Base-by-base conservation (phyloP, 2,888 invertebrate genomes). In the Agonopterix arenella region DNA sequence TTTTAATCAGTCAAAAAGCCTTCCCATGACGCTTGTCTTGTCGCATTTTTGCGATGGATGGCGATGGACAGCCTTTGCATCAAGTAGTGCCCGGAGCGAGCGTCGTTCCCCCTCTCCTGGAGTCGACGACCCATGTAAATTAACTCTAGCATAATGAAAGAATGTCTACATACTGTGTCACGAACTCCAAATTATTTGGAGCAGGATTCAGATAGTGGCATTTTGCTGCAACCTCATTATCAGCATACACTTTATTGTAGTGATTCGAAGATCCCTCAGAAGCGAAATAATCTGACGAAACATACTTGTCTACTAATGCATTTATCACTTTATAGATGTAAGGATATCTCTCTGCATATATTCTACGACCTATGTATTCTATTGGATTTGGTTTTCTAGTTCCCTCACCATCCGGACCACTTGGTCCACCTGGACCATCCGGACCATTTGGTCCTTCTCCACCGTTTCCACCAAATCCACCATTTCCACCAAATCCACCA, bases 271-370 rank as follows among this genome's bases (percentile, higher is more conserved):
- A 76, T 46, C 68, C 72, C 28, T 72, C 72, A 18, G 60, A 66
- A 8, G 70, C 62, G 8, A 76, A 50, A 37, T 55, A 66, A 44
- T 81, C 73, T 0, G 62, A 57, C 1, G 85, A 84, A 1, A 84
- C 80, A 57, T 84, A 86, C 58, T 76, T 72, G 11, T 75, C 72
- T 2, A 81, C 69, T 44, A 84, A 57, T 2, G 69, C 66, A 45
- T 74, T 75, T 44, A 88, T 84, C 7, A 80, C 69, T 52, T 73
- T 80, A 52, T 83, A 72, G 16, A 85, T 66, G 54, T 84, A 84
- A 0, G 85, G 86, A 56, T 73, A 88, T 55, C 80, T 68, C 8
- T 73, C 71, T 0, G 86, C 86, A 49, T 88, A 85, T 37, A 63
- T 81, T 57, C 62, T 73, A 11, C 64, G 66, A 4, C 84, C 84